A percentile compares a stretch with the other conserved stretches of the same genome.
These are phyloP conservation scores for Hirtodrosophila alboralis DNA, from an alignment of 2,888 invertebrate genomes.

Conservation along the genomic window DNA sequence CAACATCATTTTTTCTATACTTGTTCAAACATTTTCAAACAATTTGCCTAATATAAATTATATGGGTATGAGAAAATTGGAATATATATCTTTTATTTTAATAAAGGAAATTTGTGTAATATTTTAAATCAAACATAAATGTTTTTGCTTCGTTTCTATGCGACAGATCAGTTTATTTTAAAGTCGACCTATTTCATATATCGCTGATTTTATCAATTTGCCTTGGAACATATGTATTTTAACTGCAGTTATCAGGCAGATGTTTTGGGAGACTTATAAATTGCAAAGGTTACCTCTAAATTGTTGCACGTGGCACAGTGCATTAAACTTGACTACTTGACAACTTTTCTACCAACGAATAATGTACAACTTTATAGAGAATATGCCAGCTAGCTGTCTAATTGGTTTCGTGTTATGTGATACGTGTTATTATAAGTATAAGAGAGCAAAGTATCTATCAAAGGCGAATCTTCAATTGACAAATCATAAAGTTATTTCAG, in stretches of 20 bases:
- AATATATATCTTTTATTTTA: too few relatives aligned
- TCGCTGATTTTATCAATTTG: too few relatives aligned
- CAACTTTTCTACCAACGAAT: constrained; percentile 47
- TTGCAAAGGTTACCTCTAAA: neutral
- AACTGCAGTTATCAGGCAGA: constrained; percentile 8
- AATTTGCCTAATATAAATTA: too few relatives aligned
- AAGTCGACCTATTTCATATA: constrained; percentile 30
- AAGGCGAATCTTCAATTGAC: constrained; percentile 12
- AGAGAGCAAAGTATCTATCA: constrained; percentile 9
- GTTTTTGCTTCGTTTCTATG: too few relatives aligned
- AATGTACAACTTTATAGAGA: constrained; percentile 16
- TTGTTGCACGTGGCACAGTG: constrained; percentile 39
- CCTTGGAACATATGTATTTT: neutral
- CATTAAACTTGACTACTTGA: constrained; percentile 63
- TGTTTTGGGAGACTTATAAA: constrained; percentile 16
- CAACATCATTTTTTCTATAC: too few relatives aligned
- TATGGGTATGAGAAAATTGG: too few relatives aligned
- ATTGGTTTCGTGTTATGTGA: constrained; percentile 58
- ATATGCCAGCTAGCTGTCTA: constrained; percentile 35
- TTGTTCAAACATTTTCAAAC: too few relatives aligned
- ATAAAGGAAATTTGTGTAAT: too few relatives aligned
- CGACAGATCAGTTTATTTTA: constrained; percentile 44
- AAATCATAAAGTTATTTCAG: constrained; percentile 24
- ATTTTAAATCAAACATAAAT: too few relatives aligned
- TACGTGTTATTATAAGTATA: constrained; percentile 32